These are phyloP conservation scores for Andrena flavipes DNA, from an alignment of 2,888 invertebrate genomes.

Conservation along the genomic window DNA sequence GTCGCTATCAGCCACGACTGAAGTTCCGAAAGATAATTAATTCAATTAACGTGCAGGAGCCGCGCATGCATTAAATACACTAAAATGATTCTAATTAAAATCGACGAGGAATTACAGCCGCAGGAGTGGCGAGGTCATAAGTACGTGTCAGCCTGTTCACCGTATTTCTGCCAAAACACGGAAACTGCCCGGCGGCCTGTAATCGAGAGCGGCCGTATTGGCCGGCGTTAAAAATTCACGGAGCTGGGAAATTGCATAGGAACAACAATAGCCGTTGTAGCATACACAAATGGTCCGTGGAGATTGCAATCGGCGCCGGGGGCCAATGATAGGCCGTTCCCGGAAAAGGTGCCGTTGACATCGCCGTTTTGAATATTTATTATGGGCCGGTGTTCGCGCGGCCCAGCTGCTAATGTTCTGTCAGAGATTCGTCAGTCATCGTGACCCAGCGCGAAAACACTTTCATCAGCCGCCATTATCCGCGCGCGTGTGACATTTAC, in stretches of 20 bases:
- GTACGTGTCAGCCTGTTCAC: slow-evolving; percentile 3
- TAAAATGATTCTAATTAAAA: slow-evolving; percentile 72
- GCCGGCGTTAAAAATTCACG: slow-evolving; percentile 58
- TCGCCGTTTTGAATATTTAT: slow-evolving; percentile 56
- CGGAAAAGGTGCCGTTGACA: slow-evolving; percentile 13
- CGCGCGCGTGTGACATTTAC: slow-evolving; percentile 22
- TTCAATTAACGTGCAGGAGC: slow-evolving; percentile 69
- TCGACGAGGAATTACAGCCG: slow-evolving; percentile 43
- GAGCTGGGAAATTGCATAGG: slow-evolving; percentile 55
- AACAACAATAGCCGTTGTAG: slow-evolving; percentile 52
- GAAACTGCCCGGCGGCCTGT: not conserved
- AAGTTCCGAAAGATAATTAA: slow-evolving; percentile 70
- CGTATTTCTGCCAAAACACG: slow-evolving; percentile 32
- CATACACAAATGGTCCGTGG: slow-evolving; percentile 55
- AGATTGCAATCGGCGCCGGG: slow-evolving; percentile 61
- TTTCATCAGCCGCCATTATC: slow-evolving; percentile 9
- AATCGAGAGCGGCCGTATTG: slow-evolving; percentile 39
- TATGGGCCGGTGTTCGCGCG: slow-evolving; percentile 1
- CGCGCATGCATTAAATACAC: slow-evolving; percentile 67
- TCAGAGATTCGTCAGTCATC: slow-evolving; percentile 34
- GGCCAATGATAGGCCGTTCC: slow-evolving; percentile 43
- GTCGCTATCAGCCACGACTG: slow-evolving; percentile 35
- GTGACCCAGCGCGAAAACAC: slow-evolving; percentile 12
- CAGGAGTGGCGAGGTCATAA: not conserved
- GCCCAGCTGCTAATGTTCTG: slow-evolving; percentile 5